Base-by-base conservation (phyloP, 1,140 invertebrate species). In the Heliconius congener region DNA sequence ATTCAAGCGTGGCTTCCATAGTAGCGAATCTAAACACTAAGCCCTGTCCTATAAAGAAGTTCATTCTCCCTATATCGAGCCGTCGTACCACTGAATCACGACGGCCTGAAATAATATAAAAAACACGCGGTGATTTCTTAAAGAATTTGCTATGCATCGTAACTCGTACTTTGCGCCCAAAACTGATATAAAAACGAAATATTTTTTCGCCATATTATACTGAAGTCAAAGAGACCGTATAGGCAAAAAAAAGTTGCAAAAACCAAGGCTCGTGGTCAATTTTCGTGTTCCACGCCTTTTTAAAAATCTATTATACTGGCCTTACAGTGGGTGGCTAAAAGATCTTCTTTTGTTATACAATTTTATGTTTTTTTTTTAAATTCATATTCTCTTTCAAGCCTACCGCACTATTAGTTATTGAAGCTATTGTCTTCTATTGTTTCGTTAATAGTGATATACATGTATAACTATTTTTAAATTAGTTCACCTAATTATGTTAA, bases 61-160 rank as follows among this genome's bases (percentile, higher is more conserved):
- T 19, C 1, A 1, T 34, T 5, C 4, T 34, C 34, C 55, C 1
- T 52, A 52, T 18, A 19, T 18, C 42, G 42, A 42, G 11, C 42
- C 11, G 42, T 19, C 50, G 6, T 52, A 52, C 4, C 18, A 52
- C 6, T 52, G 4, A 19, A 16, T 18, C 50, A 52, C 50, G 50
- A 52, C 3, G 8, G 23, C 19, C 19, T 66, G 1, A n/a, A 16
- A 27, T 66, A 23, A 30, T 27, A 9, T 46, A 70, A 27, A 46
- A 71, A n/a, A 57, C 60, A 50, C 46, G 55, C 70, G 74, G 73
- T 34, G 42, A 55, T 73, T 30, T 46, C 34, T 52, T 80, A 77
- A 79, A 50, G 71, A 76, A 83, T 83, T 83, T 66, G 80, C 76
- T 75, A 83, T 77, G 82, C 80, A 71, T 79, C 73, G 79, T 83